phyloP scores from a whole-genome alignment of 2,888 invertebrate species.

The Timema cristinae region DNA sequence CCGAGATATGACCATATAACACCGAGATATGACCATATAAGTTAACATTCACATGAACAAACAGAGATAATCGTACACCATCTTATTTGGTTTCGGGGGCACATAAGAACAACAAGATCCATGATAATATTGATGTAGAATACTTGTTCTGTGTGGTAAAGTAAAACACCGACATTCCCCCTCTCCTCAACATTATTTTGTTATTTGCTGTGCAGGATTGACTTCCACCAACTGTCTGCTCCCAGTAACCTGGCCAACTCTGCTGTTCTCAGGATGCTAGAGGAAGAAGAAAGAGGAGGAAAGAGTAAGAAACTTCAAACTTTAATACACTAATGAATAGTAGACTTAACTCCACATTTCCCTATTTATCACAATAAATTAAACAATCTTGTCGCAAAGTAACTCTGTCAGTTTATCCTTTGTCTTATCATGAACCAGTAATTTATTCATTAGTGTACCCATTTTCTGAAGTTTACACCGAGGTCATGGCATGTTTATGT shows the following conservation, averaged over 20 bases:
- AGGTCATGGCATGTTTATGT: background rate
- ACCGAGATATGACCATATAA: too few species aligned
- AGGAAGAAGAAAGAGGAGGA: slow-evolving; percentile 59
- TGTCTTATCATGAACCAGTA: background rate
- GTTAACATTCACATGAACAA: too few species aligned
- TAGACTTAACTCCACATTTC: background rate
- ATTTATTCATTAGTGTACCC: background rate
- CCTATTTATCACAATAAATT: background rate
- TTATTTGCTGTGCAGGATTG: slow-evolving; percentile 56
- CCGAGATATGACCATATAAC: too few species aligned
- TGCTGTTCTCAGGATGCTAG: slow-evolving; percentile 77
- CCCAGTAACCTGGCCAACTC: slow-evolving; percentile 80
- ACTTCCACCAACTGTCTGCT: slow-evolving; percentile 68
- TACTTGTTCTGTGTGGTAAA: too few species aligned
- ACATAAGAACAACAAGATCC: too few species aligned
- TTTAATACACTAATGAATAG: too few species aligned
- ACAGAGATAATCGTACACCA: too few species aligned
- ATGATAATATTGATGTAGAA: too few species aligned
- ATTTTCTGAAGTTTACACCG: background rate
- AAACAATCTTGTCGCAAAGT: background rate
- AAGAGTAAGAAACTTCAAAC: slow-evolving; percentile 30
- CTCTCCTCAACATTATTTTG: too few species aligned
- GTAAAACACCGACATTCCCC: too few species aligned
- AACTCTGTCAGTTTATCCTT: slow-evolving; percentile 6
- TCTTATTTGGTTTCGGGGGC: too few species aligned